These are phyloP conservation scores for Spheniscus humboldti DNA, from an alignment of 2,797 vertebrate species.

Conservation along the genomic window DNA sequence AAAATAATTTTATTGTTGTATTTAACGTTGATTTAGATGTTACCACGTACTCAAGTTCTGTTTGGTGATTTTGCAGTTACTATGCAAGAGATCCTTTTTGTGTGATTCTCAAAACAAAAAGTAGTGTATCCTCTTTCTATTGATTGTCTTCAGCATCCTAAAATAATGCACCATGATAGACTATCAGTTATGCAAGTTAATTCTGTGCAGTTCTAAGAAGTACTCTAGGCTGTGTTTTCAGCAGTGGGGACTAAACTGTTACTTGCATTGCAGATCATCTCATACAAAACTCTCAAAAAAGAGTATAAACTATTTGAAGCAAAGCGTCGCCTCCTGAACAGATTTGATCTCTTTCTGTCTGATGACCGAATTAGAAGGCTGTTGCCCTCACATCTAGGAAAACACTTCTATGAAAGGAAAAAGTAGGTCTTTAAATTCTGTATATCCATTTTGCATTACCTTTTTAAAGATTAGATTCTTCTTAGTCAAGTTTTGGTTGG, in stretches of 20 bases:
- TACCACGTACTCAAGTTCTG: neutral
- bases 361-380: conserved; percentile 85
- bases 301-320: conserved; percentile 93
- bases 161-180: neutral
- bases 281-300: conserved; percentile 81
- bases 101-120: neutral
- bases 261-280: conserved; percentile 82
- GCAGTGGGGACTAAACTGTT: neutral
- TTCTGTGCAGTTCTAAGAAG: neutral
- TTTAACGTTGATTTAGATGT: neutral
- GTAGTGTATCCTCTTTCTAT: neutral
- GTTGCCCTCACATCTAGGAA: conserved; percentile 88
- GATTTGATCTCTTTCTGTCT: conserved; percentile 87
- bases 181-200: accelerated
- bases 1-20: neutral
- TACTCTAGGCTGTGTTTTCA: neutral
- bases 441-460: neutral
- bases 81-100: neutral
- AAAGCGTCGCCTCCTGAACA: conserved; percentile 85
- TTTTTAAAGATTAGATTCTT: neutral
- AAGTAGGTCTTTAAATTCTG: conserved; percentile 76
- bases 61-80: neutral
- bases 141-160: neutral
- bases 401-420: conserved; percentile 89
- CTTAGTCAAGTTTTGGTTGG: neutral